Evolutionary conservation across 1,140 invertebrate genomes (phyloP), one percentile per base, ranked within the genome.

Genomic region (Drosophila ironensis): DNA sequence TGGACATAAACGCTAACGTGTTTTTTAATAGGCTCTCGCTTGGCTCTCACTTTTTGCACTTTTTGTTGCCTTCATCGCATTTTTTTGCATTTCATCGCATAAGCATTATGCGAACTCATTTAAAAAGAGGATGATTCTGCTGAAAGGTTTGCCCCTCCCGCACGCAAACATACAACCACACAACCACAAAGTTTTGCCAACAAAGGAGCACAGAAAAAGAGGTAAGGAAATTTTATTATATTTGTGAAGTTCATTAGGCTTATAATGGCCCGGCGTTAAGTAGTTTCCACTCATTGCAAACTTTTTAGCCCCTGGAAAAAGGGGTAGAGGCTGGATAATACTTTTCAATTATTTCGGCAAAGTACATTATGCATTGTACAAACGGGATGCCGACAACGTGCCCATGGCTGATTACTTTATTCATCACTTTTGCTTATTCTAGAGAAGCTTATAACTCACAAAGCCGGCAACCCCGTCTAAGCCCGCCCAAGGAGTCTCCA

Each of bases 1-100:
- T 76, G 76, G 59, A 64, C 76, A 63, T 61, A 80, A 81, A 59
- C 40, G 60, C 48, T 59, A 81, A 81, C 53, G 46, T 40, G 37
- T 25, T 67, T 63, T 80, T 72, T 80, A 66, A 75, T 71, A 75
- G 59, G 47, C 50, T 40, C 33, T 40, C 28, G 11, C 42, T 46
- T 11, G 22, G 9, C 52, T 8, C 12, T n/a, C 5, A 35, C 61
- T 44, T 42, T 28, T 66, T 7, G 20, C 24, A 20, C n/a, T 25
- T 53, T 33, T 1, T 12, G 3, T 2, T 44, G 8, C 9, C 20
- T 38, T 40, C 37, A 19, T 22, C n/a, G 19, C 7, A 19, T 51
- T 59, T 25, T 51, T 61, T 19, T 63, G 35, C 42, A 20, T 54
- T 66, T 68, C 37, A 67, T 44, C 44, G 68, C 52, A 59, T 27